Conservation (phyloP, 2,113 vertebrate genomes). For the Edolisoma coerulescens region DNA sequence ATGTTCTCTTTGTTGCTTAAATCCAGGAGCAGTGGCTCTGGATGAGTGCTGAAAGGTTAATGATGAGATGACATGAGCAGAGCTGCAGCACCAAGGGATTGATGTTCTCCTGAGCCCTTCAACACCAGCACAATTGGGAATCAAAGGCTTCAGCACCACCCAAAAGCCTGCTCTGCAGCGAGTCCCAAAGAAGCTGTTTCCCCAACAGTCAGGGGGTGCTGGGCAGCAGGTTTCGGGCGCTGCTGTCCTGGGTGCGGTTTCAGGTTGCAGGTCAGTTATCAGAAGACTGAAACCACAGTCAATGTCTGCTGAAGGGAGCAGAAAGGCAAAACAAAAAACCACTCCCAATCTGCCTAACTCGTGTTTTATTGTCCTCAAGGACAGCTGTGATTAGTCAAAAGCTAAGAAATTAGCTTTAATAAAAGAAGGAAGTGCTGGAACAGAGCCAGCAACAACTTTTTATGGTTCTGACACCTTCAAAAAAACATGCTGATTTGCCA, state of each 20-base stretch:
- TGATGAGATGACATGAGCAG: accelerated
- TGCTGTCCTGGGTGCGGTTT: not conserved
- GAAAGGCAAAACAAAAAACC: not conserved
- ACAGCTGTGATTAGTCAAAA: not conserved
- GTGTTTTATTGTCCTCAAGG: not conserved
- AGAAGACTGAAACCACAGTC: not conserved
- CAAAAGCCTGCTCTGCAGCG: not conserved
- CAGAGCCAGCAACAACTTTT: not conserved
- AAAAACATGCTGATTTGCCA: not conserved
- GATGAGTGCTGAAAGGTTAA: not conserved
- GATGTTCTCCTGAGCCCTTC: not conserved
- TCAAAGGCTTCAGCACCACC: not conserved
- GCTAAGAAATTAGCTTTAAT: not conserved
- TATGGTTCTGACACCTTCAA: not conserved
- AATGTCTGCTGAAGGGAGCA: not conserved
- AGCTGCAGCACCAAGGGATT: not conserved
- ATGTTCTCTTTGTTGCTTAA: not conserved
- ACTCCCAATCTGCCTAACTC: not conserved
- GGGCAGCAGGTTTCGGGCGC: not conserved
- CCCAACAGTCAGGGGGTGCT: not conserved
- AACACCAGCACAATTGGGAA: accelerated
- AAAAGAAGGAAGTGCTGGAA: not conserved
- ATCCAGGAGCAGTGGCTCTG: not conserved
- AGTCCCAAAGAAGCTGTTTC: not conserved
- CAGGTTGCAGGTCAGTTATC: not conserved